Evolutionary conservation across 2,888 invertebrate genomes (phyloP).

Genomic region (Drosophila paramelanica): DNA sequence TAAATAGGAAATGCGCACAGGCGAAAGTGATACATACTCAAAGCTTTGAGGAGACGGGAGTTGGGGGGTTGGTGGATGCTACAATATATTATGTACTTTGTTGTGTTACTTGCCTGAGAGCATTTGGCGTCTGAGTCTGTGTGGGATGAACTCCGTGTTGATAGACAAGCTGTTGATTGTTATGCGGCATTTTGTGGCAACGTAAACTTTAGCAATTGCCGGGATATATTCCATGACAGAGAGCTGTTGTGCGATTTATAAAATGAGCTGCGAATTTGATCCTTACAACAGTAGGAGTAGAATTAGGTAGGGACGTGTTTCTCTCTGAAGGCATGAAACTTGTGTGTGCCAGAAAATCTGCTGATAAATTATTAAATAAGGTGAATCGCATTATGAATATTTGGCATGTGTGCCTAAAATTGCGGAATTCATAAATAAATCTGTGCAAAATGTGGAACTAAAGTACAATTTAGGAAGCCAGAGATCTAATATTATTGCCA

Average conservation of each 20-base stretch:
- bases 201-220: conserved; percentile 24
- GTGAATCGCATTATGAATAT: not conserved
- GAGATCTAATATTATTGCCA: too few species aligned
- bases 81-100: conserved; percentile 43
- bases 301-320: not conserved
- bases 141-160: conserved; percentile 10
- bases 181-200: conserved; percentile 34
- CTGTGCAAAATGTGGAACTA: too few species aligned
- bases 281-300: not conserved
- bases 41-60: conserved; percentile 6
- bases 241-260: conserved; percentile 8
- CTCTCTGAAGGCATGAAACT: conserved; percentile 9
- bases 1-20: conserved; percentile 39
- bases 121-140: conserved; percentile 1
- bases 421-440: too few species aligned
- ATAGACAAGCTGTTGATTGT: conserved; percentile 66
- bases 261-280: conserved; percentile 10
- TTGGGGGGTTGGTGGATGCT: not conserved
- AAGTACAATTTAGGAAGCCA: too few species aligned
- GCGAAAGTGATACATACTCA: conserved; percentile 61
- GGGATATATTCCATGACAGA: conserved; percentile 1
- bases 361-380: not conserved
- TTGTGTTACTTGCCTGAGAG: conserved; percentile 10
- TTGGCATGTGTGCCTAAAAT: not conserved
- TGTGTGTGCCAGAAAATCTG: conserved; percentile 14